phyloP scores from a whole-genome alignment of 1,140 invertebrate species.

The Euwallacea fornicatus region DNA sequence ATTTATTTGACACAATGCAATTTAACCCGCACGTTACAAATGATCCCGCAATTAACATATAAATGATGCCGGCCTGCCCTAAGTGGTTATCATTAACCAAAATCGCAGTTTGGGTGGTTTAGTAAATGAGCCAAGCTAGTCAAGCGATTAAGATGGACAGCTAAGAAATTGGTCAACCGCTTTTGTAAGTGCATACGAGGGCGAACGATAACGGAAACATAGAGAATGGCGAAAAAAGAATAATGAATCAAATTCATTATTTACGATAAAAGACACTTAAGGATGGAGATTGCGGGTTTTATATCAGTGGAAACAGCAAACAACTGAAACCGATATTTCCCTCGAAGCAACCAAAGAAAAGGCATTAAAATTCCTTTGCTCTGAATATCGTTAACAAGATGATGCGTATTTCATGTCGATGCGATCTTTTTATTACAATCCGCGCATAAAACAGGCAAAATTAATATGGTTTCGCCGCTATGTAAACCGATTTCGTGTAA shows the following conservation, averaged over 20 bases:
- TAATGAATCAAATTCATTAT: too few relatives aligned
- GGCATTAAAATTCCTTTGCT: neutral
- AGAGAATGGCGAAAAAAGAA: too few relatives aligned
- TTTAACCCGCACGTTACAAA: conserved; percentile 17
- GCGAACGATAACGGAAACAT: too few relatives aligned
- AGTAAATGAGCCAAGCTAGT: conserved; percentile 8
- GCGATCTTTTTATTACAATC: conserved; percentile 7
- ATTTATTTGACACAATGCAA: too few relatives aligned
- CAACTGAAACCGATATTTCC: too few relatives aligned
- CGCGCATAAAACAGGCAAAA: conserved; percentile 4
- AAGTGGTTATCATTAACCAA: conserved; percentile 29
- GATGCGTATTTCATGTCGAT: conserved; percentile 8
- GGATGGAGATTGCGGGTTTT: neutral
- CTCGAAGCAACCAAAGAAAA: neutral
- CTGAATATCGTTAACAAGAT: conserved; percentile 10
- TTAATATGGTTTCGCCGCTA: conserved; percentile 9
- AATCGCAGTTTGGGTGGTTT: conserved; percentile 26
- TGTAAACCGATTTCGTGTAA: conserved; percentile 15
- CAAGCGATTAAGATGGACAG: neutral
- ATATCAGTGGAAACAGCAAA: too few relatives aligned
- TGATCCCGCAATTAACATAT: conserved; percentile 25
- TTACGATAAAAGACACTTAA: too few relatives aligned
- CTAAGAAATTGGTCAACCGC: too few relatives aligned
- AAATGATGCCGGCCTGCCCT: conserved; percentile 19
- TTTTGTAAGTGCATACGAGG: too few relatives aligned